These are phyloP conservation scores for Drosophila eohydei DNA, from an alignment of 2,888 invertebrate species.

Conservation along the genomic window DNA sequence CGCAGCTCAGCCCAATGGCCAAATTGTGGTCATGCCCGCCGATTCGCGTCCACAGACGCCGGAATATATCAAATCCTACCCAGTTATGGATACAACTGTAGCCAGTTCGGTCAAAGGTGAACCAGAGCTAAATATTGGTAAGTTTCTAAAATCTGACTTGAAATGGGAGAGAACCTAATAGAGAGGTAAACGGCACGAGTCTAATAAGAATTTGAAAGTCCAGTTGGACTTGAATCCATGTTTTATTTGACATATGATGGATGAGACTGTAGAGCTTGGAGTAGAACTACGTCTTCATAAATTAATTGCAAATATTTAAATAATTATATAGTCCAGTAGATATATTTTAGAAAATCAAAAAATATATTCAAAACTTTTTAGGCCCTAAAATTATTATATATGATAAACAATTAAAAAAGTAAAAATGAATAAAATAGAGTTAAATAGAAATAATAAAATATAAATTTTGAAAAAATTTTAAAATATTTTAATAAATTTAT, in stretches of 20 bases:
- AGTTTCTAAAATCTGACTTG: conserved; percentile 32
- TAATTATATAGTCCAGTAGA: no score
- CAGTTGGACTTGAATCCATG: neutral
- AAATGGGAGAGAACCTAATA: neutral
- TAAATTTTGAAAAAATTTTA: no score
- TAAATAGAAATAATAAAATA: no score
- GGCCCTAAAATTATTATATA: no score
- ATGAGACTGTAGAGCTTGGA: no score
- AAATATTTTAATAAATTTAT: no score
- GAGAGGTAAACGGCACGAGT: neutral
- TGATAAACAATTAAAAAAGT: no score
- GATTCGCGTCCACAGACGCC: conserved; percentile 84
- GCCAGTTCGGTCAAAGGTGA: conserved; percentile 85
- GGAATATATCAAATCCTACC: conserved; percentile 85
- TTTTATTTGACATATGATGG: no score
- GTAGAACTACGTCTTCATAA: no score
- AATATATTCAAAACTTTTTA: no score
- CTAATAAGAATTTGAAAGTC: neutral
- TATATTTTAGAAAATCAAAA: no score
- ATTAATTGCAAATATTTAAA: neutral
- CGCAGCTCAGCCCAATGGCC: conserved; percentile 36
- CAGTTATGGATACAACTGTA: conserved; percentile 85
- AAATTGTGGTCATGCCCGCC: conserved; percentile 75
- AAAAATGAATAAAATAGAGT: no score
- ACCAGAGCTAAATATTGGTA: conserved; percentile 85